Percentiles rank a stretch among this genome's conserved stretches.
phyloP scores from a whole-genome alignment of 2,888 invertebrate genomes.

The Ditula angustiorana region DNA sequence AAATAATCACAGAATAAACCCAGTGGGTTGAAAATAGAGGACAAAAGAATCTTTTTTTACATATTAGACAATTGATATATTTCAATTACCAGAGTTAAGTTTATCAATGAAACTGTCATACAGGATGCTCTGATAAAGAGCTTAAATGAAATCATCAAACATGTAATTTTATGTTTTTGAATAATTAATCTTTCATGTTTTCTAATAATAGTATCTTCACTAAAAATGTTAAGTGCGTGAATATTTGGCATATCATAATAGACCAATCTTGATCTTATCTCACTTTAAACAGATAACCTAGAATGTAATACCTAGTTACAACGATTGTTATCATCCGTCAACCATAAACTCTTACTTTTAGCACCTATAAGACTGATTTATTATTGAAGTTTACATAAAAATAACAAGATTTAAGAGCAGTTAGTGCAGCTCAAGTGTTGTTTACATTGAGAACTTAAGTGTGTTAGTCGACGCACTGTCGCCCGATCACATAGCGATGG shows the following conservation, averaged over 20 bases:
- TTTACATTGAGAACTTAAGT: conserved; percentile 46
- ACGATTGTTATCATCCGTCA: conserved; percentile 51
- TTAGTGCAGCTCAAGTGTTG: conserved; percentile 18
- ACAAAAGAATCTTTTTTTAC: too few species aligned
- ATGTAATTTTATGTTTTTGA: background rate
- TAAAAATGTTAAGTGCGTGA: conserved; percentile 6
- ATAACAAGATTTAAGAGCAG: conserved; percentile 14
- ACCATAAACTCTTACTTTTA: conserved; percentile 53
- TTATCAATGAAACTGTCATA: conserved; percentile 39
- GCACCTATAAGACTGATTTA: conserved; percentile 42
- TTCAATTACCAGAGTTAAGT: background rate
- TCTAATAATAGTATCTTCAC: too few species aligned
- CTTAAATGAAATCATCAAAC: conserved; percentile 3
- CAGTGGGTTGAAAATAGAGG: too few species aligned
- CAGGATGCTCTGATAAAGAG: conserved; percentile 44
- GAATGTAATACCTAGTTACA: conserved; percentile 51
- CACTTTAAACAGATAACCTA: conserved; percentile 53
- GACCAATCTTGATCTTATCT: conserved; percentile 51
- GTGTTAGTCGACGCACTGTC: conserved; percentile 58
- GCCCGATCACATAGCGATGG: conserved; percentile 71
- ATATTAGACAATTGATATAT: background rate
- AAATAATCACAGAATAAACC: background rate
- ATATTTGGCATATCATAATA: conserved; percentile 42
- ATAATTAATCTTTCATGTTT: too few species aligned
- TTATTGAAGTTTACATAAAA: conserved; percentile 8